Evolutionary conservation across 37 sponge, comb jelly and placozoan genomes (phyloP).

Genomic region (Spongilla lacustris): DNA sequence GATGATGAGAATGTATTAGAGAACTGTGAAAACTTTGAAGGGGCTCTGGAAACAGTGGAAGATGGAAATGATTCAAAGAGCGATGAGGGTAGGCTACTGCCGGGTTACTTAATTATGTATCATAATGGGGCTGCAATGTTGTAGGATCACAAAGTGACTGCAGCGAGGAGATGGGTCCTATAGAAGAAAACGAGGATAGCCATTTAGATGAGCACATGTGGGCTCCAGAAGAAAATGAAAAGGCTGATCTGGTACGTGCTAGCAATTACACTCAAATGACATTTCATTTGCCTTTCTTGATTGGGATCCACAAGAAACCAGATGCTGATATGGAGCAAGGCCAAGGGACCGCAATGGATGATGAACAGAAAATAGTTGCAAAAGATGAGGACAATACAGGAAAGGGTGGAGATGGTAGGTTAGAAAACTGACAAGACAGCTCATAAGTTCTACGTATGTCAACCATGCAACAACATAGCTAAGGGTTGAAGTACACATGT

Average conservation of each 20-base stretch:
- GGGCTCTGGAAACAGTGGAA: slow-evolving; percentile 25
- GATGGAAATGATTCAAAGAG: slow-evolving; percentile 31
- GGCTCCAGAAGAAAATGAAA: slow-evolving; percentile 76
- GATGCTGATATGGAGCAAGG: slow-evolving; percentile 31
- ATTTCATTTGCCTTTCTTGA: background rate
- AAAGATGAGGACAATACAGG: slow-evolving; percentile 34
- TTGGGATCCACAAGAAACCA: background rate
- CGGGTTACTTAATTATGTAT: background rate
- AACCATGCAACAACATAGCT: too few relatives aligned
- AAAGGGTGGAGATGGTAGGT: background rate
- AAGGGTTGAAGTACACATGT: too few relatives aligned
- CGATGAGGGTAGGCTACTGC: slow-evolving; percentile 42
- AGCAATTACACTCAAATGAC: background rate
- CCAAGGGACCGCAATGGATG: slow-evolving; percentile 49
- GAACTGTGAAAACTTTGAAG: slow-evolving; percentile 87
- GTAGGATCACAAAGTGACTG: background rate
- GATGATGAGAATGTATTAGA: slow-evolving; percentile 80
- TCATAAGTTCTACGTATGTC: too few relatives aligned
- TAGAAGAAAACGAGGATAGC: slow-evolving; percentile 15
- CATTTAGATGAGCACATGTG: slow-evolving; percentile 81
- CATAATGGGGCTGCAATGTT: background rate
- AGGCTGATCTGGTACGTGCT: slow-evolving; percentile 18
- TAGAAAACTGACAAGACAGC: background rate
- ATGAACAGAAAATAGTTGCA: slow-evolving; percentile 64
- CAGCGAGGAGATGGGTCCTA: background rate